Evolutionary conservation across 2,888 invertebrate species (phyloP).

Genomic region (Polyommatus icarus): DNA sequence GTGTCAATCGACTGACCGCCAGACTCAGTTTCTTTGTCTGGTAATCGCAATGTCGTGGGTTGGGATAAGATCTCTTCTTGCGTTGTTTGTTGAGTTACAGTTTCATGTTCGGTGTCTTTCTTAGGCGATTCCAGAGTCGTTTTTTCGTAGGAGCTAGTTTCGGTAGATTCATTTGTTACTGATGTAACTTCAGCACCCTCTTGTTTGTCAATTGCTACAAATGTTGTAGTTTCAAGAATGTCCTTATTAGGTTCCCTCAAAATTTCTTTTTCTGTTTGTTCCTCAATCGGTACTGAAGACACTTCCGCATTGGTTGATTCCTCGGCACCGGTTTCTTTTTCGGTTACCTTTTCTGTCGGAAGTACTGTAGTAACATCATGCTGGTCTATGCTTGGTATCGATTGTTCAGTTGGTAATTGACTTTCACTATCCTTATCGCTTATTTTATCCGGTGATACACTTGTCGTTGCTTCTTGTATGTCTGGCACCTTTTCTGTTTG

Average conservation of each 20-base stretch:
- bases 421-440: constrained; percentile 34
- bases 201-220: constrained; percentile 7
- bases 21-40: constrained; percentile 5
- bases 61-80: neutral
- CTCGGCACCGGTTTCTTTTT: constrained; percentile 5
- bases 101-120: neutral
- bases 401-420: constrained; percentile 32
- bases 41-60: constrained; percentile 5
- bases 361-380: neutral
- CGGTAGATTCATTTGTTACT: neutral
- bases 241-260: constrained; percentile 11
- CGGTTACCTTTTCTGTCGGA: neutral
- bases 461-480: constrained; percentile 5
- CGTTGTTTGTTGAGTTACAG: neutral
- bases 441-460: constrained; percentile 22
- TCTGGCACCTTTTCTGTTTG: constrained; percentile 2
- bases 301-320: neutral
- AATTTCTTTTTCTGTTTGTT: constrained; percentile 17
- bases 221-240: constrained; percentile 2
- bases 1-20: neutral
- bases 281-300: neutral
- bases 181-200: neutral
- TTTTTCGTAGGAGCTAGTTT: neutral
- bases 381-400: neutral
- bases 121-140: constrained; percentile 4